These are phyloP conservation scores for Drosophila subobscura DNA, from an alignment of 1,140 invertebrate genomes.

Conservation along the genomic window DNA sequence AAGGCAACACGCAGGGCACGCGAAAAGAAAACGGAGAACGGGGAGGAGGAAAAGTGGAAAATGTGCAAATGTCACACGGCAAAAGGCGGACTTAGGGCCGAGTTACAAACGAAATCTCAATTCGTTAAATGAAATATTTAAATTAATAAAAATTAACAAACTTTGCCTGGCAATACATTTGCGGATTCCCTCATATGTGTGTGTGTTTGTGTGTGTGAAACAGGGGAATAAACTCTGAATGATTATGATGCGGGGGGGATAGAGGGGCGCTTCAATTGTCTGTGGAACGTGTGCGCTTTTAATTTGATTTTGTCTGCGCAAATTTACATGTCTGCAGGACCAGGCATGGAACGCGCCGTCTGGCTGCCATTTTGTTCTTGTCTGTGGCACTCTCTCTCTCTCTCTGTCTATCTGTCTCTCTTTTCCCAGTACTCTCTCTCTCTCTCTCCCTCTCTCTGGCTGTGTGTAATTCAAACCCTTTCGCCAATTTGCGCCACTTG, in stretches of 20 bases:
- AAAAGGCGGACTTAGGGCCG: constrained; percentile 25
- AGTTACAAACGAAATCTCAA: constrained; percentile 45
- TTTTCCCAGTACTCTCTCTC: constrained; percentile 11
- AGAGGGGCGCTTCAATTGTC: constrained; percentile 34
- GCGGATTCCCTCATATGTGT: background rate
- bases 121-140: constrained; percentile 63
- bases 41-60: constrained; percentile 27
- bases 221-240: constrained; percentile 53
- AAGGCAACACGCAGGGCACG: constrained; percentile 62
- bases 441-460: background rate
- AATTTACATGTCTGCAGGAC: constrained; percentile 69
- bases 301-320: constrained; percentile 78
- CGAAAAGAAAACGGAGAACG: constrained; percentile 37
- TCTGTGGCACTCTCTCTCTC: constrained; percentile 18
- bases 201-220: constrained; percentile 27
- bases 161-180: constrained; percentile 15
- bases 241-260: constrained; percentile 12
- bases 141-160: constrained; percentile 64
- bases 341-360: constrained; percentile 28
- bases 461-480: constrained; percentile 72
- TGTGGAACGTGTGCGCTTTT: constrained; percentile 72
- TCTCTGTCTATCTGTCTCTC: constrained; percentile 31
- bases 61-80: constrained; percentile 52
- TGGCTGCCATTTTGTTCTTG: constrained; percentile 44
- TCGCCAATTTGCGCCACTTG: constrained; percentile 78